Percentiles rank a stretch among this genome's conserved stretches.
Evolutionary conservation across 2,797 vertebrate genomes (phyloP).

Genomic region (Enteromius fasciolatus): DNA sequence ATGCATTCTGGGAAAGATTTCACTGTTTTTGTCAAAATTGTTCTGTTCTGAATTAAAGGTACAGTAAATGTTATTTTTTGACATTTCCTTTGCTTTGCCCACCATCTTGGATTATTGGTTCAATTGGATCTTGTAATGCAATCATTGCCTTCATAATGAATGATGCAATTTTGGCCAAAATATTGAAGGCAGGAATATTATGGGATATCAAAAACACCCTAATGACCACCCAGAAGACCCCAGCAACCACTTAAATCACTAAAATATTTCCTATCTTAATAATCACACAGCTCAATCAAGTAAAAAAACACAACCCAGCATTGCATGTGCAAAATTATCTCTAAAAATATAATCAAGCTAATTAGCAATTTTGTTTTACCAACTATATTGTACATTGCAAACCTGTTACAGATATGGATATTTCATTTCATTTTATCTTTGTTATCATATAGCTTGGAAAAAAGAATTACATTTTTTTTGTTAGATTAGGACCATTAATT

Average conservation of each 20-base stretch:
- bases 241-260: neutral
- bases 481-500: conserved; percentile 1
- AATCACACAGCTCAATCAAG: neutral
- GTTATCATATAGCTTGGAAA: neutral
- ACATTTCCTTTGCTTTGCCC: neutral
- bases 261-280: neutral
- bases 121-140: neutral
- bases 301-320: neutral
- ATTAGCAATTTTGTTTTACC: conserved; percentile 18
- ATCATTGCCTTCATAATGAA: neutral
- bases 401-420: neutral
- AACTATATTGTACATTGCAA: neutral
- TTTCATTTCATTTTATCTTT: neutral
- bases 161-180: neutral
- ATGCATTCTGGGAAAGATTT: neutral
- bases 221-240: neutral
- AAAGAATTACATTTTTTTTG: neutral
- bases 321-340: neutral
- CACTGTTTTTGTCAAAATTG: neutral
- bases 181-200: neutral
- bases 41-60: neutral
- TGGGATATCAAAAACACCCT: neutral
- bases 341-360: conserved; percentile 9
- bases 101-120: neutral
- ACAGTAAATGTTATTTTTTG: neutral